Percentiles rank a stretch among this genome's conserved stretches.
These are phyloP conservation scores for Oncorhynchus clarkii DNA, from an alignment of 2,113 vertebrate genomes.

Conservation along the genomic window DNA sequence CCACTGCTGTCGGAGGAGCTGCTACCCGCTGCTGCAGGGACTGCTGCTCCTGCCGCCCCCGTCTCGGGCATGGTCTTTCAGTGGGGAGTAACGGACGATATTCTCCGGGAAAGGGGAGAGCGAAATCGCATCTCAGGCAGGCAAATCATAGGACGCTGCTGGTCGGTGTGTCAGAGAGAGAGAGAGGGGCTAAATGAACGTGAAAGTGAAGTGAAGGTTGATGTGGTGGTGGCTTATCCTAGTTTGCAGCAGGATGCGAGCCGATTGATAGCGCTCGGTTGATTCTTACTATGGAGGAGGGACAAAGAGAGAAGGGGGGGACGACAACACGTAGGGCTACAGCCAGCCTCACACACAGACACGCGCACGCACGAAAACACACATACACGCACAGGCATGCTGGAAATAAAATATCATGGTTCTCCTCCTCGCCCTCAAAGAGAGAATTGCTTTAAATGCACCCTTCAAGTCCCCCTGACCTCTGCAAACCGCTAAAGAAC, in stretches of 20 bases:
- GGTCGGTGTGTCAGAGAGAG: constrained; percentile 30
- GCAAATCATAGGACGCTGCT: constrained; percentile 61
- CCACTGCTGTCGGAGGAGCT: constrained; percentile 57
- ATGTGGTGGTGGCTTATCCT: constrained; percentile 64
- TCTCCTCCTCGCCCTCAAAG: constrained; percentile 1
- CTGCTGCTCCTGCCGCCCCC: constrained; percentile 60
- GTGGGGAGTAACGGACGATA: constrained; percentile 56
- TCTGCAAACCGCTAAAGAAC: constrained; percentile 20
- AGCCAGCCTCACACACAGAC: constrained; percentile 11
- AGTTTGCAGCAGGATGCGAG: constrained; percentile 64
- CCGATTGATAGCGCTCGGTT: constrained; percentile 56
- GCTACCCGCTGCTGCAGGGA: constrained; percentile 47
- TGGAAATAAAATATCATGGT: background rate
- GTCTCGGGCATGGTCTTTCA: constrained; percentile 74
- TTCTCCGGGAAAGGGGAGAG: constrained; percentile 64
- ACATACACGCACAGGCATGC: constrained; percentile 4
- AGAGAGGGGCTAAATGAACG: constrained; percentile 56
- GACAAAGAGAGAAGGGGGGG: constrained; percentile 64
- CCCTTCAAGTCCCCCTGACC: constrained; percentile 15
- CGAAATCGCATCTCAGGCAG: constrained; percentile 65
- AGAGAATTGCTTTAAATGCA: constrained; percentile 3
- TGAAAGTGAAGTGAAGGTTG: constrained; percentile 68
- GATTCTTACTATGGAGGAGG: constrained; percentile 67
- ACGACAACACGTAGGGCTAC: constrained; percentile 5
- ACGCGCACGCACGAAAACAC: constrained; percentile 8